phyloP scores from a whole-genome alignment of 2,888 invertebrate species.

The Oscheius sp. region DNA sequence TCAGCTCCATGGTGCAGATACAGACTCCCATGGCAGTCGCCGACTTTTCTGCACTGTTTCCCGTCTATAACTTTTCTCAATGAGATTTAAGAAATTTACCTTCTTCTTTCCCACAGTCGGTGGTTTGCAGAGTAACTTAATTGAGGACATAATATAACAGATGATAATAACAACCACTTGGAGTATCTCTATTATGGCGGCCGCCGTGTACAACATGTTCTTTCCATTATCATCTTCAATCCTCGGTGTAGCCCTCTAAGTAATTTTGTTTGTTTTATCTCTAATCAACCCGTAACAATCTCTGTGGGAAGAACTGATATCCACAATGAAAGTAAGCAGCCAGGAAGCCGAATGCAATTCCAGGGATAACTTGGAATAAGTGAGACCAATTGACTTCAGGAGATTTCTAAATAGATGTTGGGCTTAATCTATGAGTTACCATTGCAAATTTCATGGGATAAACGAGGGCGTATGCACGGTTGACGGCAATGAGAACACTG shows the following conservation, averaged over 20 bases:
- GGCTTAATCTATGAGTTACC: background rate
- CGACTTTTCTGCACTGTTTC: conserved; percentile 1
- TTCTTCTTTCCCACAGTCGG: background rate
- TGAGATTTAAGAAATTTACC: background rate
- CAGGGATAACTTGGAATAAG: conserved; percentile 14
- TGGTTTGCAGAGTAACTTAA: background rate
- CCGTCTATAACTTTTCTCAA: background rate
- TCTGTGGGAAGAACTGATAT: background rate
- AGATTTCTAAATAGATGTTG: background rate
- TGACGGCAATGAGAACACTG: conserved; percentile 18
- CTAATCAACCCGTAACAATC: background rate
- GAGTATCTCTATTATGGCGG: background rate
- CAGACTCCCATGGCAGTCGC: conserved; percentile 11
- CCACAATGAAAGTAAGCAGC: conserved; percentile 4
- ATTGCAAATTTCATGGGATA: conserved; percentile 17
- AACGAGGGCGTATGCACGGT: conserved; percentile 10
- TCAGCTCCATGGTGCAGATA: conserved; percentile 5
- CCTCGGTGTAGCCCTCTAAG: conserved; percentile 7
- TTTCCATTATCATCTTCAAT: background rate
- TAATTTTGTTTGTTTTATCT: background rate
- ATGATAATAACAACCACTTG: background rate
- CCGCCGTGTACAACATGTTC: background rate
- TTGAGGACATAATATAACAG: background rate
- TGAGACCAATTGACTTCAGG: conserved; percentile 11
- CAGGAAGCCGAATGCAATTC: background rate